Evolutionary conservation across 1,140 invertebrate species (phyloP), one percentile per base, ranked within the genome.

Genomic region (Dryas iulia): DNA sequence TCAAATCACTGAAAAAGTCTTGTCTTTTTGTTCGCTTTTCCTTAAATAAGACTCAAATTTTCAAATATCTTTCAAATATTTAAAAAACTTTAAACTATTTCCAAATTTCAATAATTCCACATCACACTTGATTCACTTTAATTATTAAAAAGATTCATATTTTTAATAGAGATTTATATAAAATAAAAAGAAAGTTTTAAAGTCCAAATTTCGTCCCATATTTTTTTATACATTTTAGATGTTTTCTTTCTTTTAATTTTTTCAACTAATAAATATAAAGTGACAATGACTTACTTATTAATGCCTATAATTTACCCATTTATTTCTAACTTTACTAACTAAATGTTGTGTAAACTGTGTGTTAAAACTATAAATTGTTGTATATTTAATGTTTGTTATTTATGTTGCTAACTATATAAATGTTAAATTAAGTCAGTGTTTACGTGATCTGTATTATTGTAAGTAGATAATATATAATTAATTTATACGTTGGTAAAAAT

Each of bases 401-500:
- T 47, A 47, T 21, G 6, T 47, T 21, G 18, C 8, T 47, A 47
- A 39, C 35, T 39, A 18, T 39, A 18, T 21, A 18, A 47, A 8
- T 47, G 39, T 47, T 47, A 10, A 21, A 47, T 18, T 47, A 47
- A 47, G 39, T 47, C 39, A 47, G 14, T 47, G 39, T 47, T 47
- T 47, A 47, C 6, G 1, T 47, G 8, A 8, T 18, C 14, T 18
- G 39, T 47, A 47, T 47, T 47, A 47, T 47, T 47, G 10, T 8
- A 18, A 47, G 14, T 39, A 39, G 14, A 3, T 47, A 47, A 21
- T 47, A 47, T 47, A 21, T 47, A 18, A 47, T 21, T 47, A 8
- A 47, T 47, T 47, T 47, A 47, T 47, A 47, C 39, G 14, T 47
- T 47, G 39, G 18, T 47, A 47, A 47, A n/a, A 39, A 21, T 47